These are phyloP conservation scores for Peromyscus melanophrys DNA, from an alignment of 2,797 vertebrate species.

Conservation along the genomic window DNA sequence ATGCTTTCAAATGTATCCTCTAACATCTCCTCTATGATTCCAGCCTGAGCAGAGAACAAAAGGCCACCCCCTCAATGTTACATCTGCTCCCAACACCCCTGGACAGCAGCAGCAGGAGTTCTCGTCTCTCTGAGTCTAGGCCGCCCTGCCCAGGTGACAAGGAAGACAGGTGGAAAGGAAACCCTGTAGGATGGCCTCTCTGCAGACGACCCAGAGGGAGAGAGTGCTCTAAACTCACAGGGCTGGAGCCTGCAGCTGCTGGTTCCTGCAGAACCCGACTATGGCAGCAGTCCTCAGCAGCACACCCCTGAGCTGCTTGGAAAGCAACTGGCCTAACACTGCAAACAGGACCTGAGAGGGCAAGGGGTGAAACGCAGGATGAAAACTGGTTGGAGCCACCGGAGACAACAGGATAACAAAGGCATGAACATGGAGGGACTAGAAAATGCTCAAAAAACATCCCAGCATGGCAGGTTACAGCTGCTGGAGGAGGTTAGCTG, in stretches of 20 bases:
- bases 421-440: background rate
- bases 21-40: conserved; percentile 99
- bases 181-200: background rate
- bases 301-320: background rate
- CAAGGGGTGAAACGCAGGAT: background rate
- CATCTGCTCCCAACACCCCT: background rate
- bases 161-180: background rate
- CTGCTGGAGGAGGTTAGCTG: background rate
- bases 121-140: background rate
- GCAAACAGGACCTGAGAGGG: background rate
- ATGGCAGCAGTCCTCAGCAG: background rate
- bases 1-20: conserved; percentile 98
- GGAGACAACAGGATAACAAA: background rate
- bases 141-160: background rate
- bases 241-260: background rate
- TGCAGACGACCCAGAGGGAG: background rate
- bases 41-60: conserved; percentile 89
- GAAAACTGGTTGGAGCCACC: background rate
- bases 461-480: background rate
- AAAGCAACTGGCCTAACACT: background rate
- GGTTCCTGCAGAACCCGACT: background rate
- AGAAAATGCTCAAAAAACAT: background rate
- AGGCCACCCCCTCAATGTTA: background rate
- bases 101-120: background rate
- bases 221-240: background rate